These are phyloP conservation scores for Eupithecia inturbata DNA, from an alignment of 2,888 invertebrate genomes.

Conservation along the genomic window DNA sequence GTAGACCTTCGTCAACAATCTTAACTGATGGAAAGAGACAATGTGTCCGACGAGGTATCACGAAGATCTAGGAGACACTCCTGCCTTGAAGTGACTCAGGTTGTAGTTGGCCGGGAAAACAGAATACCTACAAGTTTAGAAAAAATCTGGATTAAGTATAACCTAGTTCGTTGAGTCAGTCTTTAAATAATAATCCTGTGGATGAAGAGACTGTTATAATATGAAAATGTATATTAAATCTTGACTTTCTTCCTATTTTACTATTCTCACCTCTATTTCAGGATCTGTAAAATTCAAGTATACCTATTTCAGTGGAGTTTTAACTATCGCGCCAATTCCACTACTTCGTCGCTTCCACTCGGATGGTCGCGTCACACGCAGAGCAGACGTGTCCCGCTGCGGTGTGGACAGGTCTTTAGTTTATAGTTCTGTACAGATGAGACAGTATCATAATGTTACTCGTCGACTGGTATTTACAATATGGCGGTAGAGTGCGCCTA, in stretches of 20 bases:
- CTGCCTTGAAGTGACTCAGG: background rate
- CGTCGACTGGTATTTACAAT: too few relatives aligned
- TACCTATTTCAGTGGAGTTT: conserved; percentile 4
- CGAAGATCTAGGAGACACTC: background rate
- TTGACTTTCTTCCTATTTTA: background rate
- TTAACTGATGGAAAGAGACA: background rate
- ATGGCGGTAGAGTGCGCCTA: too few relatives aligned
- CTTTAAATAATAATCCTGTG: background rate
- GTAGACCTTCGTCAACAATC: background rate
- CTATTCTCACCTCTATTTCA: background rate
- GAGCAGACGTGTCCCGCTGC: conserved; percentile 1
- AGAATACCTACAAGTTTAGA: background rate
- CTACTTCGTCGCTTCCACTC: background rate
- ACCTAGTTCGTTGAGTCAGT: background rate
- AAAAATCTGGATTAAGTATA: background rate
- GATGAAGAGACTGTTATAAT: background rate
- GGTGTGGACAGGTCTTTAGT: background rate
- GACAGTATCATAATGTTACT: too few relatives aligned
- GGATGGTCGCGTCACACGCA: background rate
- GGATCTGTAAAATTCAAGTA: background rate
- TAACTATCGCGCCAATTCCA: background rate
- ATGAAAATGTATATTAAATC: background rate
- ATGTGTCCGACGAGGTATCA: background rate
- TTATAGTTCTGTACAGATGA: background rate
- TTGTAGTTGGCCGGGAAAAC: background rate